A percentile compares a stretch with the other conserved stretches of the same genome.
These are phyloP conservation scores for Acromyrmex charruanus DNA, from an alignment of 1,140 invertebrate species.

Conservation along the genomic window DNA sequence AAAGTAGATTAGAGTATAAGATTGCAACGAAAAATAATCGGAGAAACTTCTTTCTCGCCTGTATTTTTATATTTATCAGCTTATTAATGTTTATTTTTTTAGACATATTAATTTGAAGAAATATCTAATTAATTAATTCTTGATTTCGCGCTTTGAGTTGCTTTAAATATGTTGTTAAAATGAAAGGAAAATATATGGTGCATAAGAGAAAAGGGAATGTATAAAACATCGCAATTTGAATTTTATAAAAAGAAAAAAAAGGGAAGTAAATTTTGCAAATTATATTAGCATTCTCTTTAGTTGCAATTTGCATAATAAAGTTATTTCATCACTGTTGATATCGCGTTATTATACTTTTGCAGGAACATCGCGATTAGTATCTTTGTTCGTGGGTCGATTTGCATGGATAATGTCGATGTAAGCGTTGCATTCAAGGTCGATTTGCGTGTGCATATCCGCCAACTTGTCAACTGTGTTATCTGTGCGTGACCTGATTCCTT, in stretches of 20 bases:
- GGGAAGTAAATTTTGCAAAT: not conserved
- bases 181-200: not conserved
- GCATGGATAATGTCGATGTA: slow-evolving; percentile 40
- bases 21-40: not conserved
- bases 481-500: slow-evolving; percentile 16
- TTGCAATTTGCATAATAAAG: slow-evolving; percentile 34
- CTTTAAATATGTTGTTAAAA: slow-evolving; percentile 5
- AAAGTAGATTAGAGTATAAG: slow-evolving; percentile 23
- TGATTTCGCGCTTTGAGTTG: not conserved
- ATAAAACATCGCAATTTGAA: slow-evolving; percentile 21
- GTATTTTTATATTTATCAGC: not conserved
- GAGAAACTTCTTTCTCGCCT: not conserved
- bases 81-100: not conserved
- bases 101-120: not conserved
- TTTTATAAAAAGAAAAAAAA: not conserved
- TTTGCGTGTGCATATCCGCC: slow-evolving; percentile 27
- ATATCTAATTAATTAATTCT: not conserved
- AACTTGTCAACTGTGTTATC: slow-evolving; percentile 12
- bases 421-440: slow-evolving; percentile 45
- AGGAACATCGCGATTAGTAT: slow-evolving; percentile 43
- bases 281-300: not conserved
- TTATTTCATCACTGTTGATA: slow-evolving; percentile 26
- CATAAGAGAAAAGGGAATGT: not conserved
- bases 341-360: slow-evolving; percentile 36
- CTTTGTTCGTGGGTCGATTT: slow-evolving; percentile 42